These are phyloP conservation scores for Falco cherrug DNA, from an alignment of 2,797 vertebrate species.

Conservation along the genomic window DNA sequence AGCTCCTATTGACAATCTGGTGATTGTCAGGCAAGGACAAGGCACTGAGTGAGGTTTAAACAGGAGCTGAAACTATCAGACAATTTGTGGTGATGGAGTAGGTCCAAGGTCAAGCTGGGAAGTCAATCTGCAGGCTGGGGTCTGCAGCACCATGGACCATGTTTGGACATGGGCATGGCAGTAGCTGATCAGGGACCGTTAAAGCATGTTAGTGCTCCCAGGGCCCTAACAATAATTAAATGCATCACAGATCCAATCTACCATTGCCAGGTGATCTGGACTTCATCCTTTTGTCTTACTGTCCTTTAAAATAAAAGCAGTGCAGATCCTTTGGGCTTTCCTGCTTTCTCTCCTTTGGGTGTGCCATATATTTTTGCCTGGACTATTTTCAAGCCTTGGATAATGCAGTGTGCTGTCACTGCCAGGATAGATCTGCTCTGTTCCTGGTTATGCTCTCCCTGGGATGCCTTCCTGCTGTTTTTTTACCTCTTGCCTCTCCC, in stretches of 20 bases:
- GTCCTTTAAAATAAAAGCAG: background rate
- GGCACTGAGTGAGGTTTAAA: background rate
- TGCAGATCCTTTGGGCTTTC: background rate
- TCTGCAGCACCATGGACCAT: background rate
- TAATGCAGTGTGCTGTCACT: accelerated
- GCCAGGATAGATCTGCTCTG: background rate
- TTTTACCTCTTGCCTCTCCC: background rate
- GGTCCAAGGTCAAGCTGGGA: background rate
- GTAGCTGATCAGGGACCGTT: background rate
- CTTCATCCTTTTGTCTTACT: background rate
- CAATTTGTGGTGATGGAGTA: background rate
- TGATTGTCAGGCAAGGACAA: background rate
- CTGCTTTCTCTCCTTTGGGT: background rate
- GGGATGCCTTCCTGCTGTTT: background rate
- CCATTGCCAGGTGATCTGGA: background rate
- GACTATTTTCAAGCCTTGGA: background rate
- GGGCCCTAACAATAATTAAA: background rate
- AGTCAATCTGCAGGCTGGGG: background rate
- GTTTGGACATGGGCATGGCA: too few species aligned
- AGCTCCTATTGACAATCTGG: background rate
- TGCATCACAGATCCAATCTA: background rate
- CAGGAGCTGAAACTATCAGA: background rate
- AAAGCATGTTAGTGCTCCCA: background rate
- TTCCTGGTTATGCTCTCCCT: background rate
- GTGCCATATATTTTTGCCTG: accelerated